Conservation (phyloP, 2,113 vertebrate species). For the Oxygymnocypris stewartii region DNA sequence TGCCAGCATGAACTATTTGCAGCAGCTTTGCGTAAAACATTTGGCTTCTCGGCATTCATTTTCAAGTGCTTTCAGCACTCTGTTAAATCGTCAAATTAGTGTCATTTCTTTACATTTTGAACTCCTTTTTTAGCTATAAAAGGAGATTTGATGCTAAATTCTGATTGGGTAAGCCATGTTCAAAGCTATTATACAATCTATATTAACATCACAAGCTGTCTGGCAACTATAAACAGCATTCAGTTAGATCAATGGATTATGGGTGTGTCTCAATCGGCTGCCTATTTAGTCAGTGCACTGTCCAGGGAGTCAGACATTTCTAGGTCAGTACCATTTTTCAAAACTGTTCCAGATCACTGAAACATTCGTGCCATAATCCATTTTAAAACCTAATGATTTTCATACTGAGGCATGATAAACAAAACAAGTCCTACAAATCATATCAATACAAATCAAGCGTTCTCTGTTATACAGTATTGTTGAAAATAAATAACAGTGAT, state of each 20-base stretch:
- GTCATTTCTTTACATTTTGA: background rate
- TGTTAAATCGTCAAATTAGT: background rate
- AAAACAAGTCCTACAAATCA: conserved; percentile 3
- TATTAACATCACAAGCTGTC: background rate
- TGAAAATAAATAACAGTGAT: background rate
- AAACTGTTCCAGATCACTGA: background rate
- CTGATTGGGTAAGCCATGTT: background rate
- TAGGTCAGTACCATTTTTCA: background rate
- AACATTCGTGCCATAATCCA: background rate
- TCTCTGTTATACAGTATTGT: background rate
- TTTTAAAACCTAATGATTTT: background rate
- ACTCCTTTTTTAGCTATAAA: background rate
- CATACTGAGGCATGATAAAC: background rate
- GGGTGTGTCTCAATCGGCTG: background rate
- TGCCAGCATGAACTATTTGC: conserved; percentile 6
- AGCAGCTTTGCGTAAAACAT: conserved; percentile 6
- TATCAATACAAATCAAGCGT: background rate
- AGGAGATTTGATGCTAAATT: background rate
- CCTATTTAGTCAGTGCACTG: background rate
- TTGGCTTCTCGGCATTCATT: background rate
- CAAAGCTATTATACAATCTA: background rate
- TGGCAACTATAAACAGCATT: background rate
- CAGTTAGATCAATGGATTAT: background rate
- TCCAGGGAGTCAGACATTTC: background rate
- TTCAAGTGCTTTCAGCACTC: conserved; percentile 20